Percentiles rank a stretch among this genome's conserved stretches.
Evolutionary conservation across 2,888 invertebrate species (phyloP).

Genomic region (Amaurobius ferox): DNA sequence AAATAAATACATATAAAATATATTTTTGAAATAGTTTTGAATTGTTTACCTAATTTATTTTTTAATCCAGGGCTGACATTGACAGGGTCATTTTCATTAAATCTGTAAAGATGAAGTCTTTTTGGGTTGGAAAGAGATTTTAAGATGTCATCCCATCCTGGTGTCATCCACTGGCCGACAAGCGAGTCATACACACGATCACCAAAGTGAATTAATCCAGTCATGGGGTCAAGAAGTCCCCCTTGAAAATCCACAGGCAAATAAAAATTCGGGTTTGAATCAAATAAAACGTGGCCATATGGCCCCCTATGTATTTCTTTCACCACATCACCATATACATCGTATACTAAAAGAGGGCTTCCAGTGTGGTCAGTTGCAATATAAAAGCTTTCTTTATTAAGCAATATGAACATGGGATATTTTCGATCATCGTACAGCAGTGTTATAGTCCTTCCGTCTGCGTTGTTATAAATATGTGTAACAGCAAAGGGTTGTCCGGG

Average conservation of each 20-base stretch:
- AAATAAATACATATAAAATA: neutral
- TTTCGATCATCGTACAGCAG: constrained; percentile 88
- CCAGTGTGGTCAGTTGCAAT: constrained; percentile 94
- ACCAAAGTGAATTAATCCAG: constrained; percentile 89
- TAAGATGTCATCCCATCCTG: constrained; percentile 92
- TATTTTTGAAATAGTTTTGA: too few relatives aligned
- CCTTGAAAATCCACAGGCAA: constrained; percentile 76
- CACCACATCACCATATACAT: constrained; percentile 91
- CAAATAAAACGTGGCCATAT: constrained; percentile 91
- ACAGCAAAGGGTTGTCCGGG: constrained; percentile 87
- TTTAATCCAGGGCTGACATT: constrained; percentile 79
- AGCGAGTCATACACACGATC: constrained; percentile 90
- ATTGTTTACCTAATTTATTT: constrained; percentile 72
- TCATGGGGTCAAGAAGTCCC: constrained; percentile 91
- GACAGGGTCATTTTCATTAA: constrained; percentile 93
- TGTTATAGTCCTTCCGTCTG: constrained; percentile 87
- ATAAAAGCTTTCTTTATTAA: constrained; percentile 91
- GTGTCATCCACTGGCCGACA: constrained; percentile 98
- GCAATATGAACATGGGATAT: constrained; percentile 84
- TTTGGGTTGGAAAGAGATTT: constrained; percentile 91
- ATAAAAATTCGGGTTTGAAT: constrained; percentile 93
- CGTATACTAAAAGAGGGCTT: constrained; percentile 92
- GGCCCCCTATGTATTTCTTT: constrained; percentile 95
- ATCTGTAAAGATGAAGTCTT: constrained; percentile 93
- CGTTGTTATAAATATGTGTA: constrained; percentile 94